Conservation (phyloP, 2,113 vertebrate species). For the Romanogobio albipinnatus region DNA sequence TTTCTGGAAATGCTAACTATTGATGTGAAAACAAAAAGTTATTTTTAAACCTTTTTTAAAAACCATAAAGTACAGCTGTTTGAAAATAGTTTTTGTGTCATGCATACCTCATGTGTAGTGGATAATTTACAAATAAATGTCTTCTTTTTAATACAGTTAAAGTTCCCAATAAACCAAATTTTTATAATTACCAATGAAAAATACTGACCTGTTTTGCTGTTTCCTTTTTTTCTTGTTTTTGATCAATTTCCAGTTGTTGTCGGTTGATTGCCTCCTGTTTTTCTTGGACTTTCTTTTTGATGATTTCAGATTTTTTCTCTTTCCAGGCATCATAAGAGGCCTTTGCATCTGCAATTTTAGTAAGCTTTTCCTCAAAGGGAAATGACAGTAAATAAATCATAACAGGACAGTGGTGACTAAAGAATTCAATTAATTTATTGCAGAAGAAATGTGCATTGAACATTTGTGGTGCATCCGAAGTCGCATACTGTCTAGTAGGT, state of each 20-base stretch:
- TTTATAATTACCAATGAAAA: background rate
- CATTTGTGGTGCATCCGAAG: background rate
- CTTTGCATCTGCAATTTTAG: slow-evolving; percentile 83
- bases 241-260: slow-evolving; percentile 73
- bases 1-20: background rate
- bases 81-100: background rate
- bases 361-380: slow-evolving; percentile 62
- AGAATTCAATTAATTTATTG: background rate
- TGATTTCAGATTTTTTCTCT: slow-evolving; percentile 80
- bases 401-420: background rate
- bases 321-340: slow-evolving; percentile 92
- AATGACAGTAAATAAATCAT: background rate
- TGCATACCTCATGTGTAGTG: background rate
- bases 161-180: background rate
- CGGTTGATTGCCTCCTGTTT: slow-evolving; percentile 74
- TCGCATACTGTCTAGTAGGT: too few species aligned
- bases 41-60: background rate
- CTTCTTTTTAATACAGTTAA: background rate
- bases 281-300: slow-evolving; percentile 76
- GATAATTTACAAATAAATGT: background rate
- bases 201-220: slow-evolving; percentile 78
- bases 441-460: background rate
- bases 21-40: background rate
- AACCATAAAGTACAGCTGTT: background rate
- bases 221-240: slow-evolving; percentile 77